Percentiles rank a stretch among this genome's conserved stretches.
Conservation (phyloP, 37 sponge, comb jelly and placozoan species). For the Theonella swinhoei region DNA sequence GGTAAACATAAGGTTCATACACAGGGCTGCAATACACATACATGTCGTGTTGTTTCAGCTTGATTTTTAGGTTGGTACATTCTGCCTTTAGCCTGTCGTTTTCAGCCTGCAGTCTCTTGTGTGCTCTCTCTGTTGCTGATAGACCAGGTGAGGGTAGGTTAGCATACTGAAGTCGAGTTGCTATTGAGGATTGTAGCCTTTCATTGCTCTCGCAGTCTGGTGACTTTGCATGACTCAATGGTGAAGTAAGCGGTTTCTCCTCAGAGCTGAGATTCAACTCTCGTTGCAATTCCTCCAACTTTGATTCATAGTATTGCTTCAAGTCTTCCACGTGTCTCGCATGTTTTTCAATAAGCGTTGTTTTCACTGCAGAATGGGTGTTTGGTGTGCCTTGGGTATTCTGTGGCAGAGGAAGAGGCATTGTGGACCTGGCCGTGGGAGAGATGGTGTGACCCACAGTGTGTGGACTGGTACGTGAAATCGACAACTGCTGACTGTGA, state of each 20-base stretch:
- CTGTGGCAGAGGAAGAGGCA: too few relatives aligned
- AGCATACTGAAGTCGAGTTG: neutral
- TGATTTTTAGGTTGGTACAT: neutral
- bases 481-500: too few relatives aligned
- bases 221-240: neutral
- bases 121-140: neutral
- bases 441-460: too few relatives aligned
- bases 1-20: neutral
- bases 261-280: neutral
- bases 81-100: neutral
- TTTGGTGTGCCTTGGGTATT: too few relatives aligned
- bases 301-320: conserved; percentile 61
- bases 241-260: neutral
- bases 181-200: too few relatives aligned
- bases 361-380: too few relatives aligned
- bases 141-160: neutral
- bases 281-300: conserved; percentile 20
- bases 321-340: conserved; percentile 61
- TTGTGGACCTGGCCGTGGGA: too few relatives aligned
- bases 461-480: too few relatives aligned
- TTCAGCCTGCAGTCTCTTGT: neutral
- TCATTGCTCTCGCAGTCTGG: neutral
- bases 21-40: neutral
- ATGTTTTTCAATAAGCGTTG: conserved; percentile 52
- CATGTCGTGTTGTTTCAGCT: neutral